Evolutionary conservation across 1,140 invertebrate genomes (phyloP).

Genomic region (Listronotus bonariensis): DNA sequence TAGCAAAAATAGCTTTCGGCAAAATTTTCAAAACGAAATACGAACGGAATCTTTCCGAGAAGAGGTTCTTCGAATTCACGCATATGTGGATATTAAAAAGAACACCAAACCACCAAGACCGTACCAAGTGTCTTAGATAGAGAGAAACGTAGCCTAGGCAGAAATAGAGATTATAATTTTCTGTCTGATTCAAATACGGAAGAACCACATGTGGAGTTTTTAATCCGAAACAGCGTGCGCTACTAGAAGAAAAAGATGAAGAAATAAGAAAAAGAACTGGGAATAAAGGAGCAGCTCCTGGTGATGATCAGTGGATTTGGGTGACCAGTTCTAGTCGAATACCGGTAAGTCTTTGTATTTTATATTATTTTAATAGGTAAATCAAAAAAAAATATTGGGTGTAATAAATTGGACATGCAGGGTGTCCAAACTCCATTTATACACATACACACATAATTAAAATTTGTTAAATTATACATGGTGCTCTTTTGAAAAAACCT

Average conservation of each 20-base stretch:
- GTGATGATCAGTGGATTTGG: conserved; percentile 76
- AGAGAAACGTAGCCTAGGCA: conserved; percentile 38
- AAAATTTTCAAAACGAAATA: conserved; percentile 45
- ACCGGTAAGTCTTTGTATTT: conserved; percentile 62
- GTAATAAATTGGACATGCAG: too few relatives aligned
- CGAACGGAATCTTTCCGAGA: conserved; percentile 40
- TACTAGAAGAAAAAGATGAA: conserved; percentile 67
- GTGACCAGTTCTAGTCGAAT: conserved; percentile 77
- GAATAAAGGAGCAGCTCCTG: conserved; percentile 63
- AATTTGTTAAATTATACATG: too few relatives aligned
- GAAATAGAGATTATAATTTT: conserved; percentile 47
- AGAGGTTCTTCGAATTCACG: conserved; percentile 45
- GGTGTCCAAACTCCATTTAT: too few relatives aligned
- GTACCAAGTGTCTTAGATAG: conserved; percentile 10
- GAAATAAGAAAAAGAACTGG: conserved; percentile 62
- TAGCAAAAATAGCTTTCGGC: conserved; percentile 43
- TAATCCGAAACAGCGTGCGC: conserved; percentile 66
- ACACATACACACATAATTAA: too few relatives aligned
- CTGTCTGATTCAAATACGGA: conserved; percentile 50
- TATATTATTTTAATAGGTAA: too few relatives aligned
- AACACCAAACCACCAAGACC: conserved; percentile 4
- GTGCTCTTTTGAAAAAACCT: too few relatives aligned
- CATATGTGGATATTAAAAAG: conserved; percentile 25
- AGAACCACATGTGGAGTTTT: conserved; percentile 70
- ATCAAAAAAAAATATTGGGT: too few relatives aligned